Evolutionary conservation across 2,888 invertebrate species (phyloP), one percentile per base, ranked within the genome.

Genomic region (Ochropleura plecta): DNA sequence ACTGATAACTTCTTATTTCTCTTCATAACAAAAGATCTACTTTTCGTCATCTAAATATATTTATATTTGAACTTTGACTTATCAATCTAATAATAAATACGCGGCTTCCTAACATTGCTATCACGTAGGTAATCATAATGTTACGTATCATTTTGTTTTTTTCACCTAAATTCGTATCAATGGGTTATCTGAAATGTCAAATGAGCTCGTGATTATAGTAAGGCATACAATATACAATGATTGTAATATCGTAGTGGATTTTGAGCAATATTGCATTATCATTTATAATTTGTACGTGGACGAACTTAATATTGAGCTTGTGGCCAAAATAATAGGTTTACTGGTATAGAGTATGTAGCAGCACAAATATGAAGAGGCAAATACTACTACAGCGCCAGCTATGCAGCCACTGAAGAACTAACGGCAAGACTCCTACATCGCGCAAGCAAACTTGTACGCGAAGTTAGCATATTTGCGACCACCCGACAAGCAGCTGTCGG

Each of bases 111-210:
- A 30, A 12, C 12, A 18, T 44, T n/a, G 18, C n/a, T 55, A 55
- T 48, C 16, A 30, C 46, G 12, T 51, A 57, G 14, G n/a, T 49
- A 42, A 63, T 57, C n/a, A 42, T 42, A 30, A 30, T 42, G 20
- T 49, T 5, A 40, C 14, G 1, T 63, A 8, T n/a, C 55, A 6
- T 53, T n/a, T 40, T 68, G 12, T 18, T 71, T 76, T 55, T 77
- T 72, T 59, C 20, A 63, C 44, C 53, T 51, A 69, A 49, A 53
- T 79, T 57, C 10, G 8, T 59, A 44, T 10, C 14, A 53, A 53
- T 42, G 18, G 48, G 72, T 80, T 80, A 80, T 80, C 46, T 5
- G 10, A 49, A 20, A 76, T 48, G 66, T 20, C 44, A 66, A 30
- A n/a, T 18, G 9, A 60, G 20, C 53, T 55, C 20, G 12, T 48